These are phyloP conservation scores for Hippocampus kuda DNA, from an alignment of 2,797 vertebrate species.

Conservation along the genomic window DNA sequence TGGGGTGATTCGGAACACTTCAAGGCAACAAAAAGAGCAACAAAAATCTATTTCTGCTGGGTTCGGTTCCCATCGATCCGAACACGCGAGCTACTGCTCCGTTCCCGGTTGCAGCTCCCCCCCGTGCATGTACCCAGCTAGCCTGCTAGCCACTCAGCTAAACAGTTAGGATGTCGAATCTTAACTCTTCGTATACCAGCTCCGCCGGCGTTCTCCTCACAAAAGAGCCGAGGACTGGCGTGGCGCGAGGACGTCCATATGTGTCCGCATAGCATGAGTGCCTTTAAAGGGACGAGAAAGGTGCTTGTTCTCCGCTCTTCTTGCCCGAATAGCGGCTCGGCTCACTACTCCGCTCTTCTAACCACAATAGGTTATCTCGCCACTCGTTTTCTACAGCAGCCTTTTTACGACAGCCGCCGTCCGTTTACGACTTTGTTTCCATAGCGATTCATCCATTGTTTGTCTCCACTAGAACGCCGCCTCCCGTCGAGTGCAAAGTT, in stretches of 20 bases:
- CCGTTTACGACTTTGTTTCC: slow-evolving; percentile 63
- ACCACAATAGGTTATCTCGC: slow-evolving; percentile 64
- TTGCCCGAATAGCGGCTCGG: slow-evolving; percentile 33
- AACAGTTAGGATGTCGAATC: slow-evolving; percentile 62
- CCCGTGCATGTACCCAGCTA: slow-evolving; percentile 51
- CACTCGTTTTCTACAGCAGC: slow-evolving; percentile 61
- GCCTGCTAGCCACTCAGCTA: slow-evolving; percentile 66
- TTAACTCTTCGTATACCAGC: slow-evolving; percentile 59
- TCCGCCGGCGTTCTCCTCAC: slow-evolving; percentile 42
- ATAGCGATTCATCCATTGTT: slow-evolving; percentile 47
- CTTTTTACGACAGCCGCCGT: slow-evolving; percentile 54
- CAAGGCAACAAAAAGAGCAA: slow-evolving; percentile 7
- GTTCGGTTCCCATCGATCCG: slow-evolving; percentile 26
- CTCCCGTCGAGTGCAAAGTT: slow-evolving; percentile 1
- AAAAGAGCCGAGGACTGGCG: slow-evolving; percentile 11
- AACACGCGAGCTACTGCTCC: slow-evolving; percentile 46
- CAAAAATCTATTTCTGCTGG: slow-evolving; percentile 25
- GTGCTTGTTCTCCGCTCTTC: slow-evolving; percentile 20
- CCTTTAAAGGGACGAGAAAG: slow-evolving; percentile 18
- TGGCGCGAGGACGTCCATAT: slow-evolving; percentile 28
- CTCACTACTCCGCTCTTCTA: slow-evolving; percentile 48
- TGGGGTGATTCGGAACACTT: neutral
- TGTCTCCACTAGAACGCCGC: slow-evolving; percentile 31
- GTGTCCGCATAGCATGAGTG: slow-evolving; percentile 21
- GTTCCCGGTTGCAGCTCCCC: slow-evolving; percentile 40